Evolutionary conservation across 2,888 invertebrate species (phyloP).

Genomic region (Lydus trimaculatus): DNA sequence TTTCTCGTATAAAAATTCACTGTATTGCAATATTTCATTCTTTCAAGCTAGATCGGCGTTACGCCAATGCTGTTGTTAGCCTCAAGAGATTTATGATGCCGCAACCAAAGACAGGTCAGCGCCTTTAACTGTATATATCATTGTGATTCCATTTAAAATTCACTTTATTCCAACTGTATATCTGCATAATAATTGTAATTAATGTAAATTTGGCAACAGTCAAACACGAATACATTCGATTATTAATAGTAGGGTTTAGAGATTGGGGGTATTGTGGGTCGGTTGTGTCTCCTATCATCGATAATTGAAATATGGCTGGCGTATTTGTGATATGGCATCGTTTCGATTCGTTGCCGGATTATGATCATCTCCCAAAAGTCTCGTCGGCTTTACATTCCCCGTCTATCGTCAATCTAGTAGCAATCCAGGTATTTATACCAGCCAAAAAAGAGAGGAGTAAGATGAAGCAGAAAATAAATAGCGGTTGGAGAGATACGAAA

Average conservation of each 20-base stretch:
- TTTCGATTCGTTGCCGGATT: constrained; percentile 21
- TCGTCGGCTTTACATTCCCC: constrained; percentile 14
- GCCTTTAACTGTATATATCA: neutral
- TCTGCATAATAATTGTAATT: neutral
- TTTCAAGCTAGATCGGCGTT: neutral
- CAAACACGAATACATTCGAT: too few species aligned
- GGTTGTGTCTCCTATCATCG: neutral
- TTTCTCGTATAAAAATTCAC: neutral
- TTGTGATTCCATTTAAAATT: neutral
- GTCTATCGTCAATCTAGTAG: constrained; percentile 27
- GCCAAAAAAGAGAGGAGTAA: neutral
- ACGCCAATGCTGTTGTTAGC: constrained; percentile 5
- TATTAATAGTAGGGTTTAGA: too few species aligned
- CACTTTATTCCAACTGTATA: neutral
- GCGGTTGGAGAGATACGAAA: constrained; percentile 31
- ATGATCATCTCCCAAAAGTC: constrained; percentile 27
- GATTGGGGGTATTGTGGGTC: neutral
- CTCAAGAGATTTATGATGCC: constrained; percentile 3
- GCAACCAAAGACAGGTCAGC: neutral
- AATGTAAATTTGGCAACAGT: neutral
- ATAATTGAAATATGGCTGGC: constrained; percentile 19
- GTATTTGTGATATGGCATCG: constrained; percentile 20
- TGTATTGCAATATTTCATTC: constrained; percentile 1
- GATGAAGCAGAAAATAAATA: constrained; percentile 31
- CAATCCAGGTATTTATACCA: constrained; percentile 25